phyloP scores from a whole-genome alignment of 2,113 vertebrate species.

The Ellobius talpinus region DNA sequence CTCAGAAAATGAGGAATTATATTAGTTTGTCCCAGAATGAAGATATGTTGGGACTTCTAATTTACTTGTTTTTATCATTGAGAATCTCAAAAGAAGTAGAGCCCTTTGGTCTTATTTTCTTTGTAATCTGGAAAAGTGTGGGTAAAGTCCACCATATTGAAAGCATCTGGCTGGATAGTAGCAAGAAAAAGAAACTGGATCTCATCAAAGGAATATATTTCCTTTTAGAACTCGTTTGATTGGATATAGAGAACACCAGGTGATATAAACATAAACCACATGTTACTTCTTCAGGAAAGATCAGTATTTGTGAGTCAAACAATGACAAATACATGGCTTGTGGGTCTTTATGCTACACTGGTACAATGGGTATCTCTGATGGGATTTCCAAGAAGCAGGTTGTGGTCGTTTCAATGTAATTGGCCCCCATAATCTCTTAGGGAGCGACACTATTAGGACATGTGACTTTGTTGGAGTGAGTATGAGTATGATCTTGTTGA shows the following conservation, averaged over 20 bases:
- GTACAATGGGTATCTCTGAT: not conserved
- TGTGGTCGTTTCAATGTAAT: not conserved
- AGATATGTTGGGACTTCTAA: not conserved
- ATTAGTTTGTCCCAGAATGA: not conserved
- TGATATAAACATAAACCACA: not conserved
- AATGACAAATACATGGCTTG: not conserved
- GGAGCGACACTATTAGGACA: not conserved
- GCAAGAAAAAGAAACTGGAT: not conserved
- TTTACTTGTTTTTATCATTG: not conserved
- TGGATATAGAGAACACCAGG: not conserved
- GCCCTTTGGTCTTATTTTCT: constrained; percentile 2
- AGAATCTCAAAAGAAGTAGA: not conserved
- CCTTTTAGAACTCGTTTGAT: not conserved
- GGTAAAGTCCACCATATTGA: not conserved
- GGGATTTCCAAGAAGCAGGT: not conserved
- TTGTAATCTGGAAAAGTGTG: not conserved
- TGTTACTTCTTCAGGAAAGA: not conserved
- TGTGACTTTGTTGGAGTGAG: not conserved
- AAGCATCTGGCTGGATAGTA: not conserved
- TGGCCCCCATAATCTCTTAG: not conserved
- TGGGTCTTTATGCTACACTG: not conserved
- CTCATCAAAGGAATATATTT: not conserved
- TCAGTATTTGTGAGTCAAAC: rapidly evolving
- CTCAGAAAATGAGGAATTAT: not conserved
- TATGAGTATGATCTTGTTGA: not conserved